Percentiles rank a stretch among this genome's conserved stretches.
Evolutionary conservation across 2,888 invertebrate genomes (phyloP).

Genomic region (Caenorhabditis angaria): DNA sequence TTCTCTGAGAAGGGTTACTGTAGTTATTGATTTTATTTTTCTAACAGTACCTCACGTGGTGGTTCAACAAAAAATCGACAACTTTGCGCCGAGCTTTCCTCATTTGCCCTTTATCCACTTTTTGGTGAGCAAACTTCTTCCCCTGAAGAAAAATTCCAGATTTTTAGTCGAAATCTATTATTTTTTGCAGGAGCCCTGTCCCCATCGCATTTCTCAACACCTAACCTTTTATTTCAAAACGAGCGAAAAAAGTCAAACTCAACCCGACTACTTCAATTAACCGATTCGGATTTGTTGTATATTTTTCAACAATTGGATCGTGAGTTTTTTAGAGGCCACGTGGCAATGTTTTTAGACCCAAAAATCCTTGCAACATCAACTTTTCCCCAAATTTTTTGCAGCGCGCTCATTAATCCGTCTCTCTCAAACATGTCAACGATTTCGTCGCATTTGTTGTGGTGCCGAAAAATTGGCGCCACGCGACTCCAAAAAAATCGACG

Average conservation of each 20-base stretch:
- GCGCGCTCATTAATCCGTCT: conserved; percentile 25
- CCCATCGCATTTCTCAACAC: conserved; percentile 41
- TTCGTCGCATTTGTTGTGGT: conserved; percentile 26
- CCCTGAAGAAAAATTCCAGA: background rate
- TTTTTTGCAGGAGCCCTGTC: conserved; percentile 30
- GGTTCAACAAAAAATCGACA: conserved; percentile 23
- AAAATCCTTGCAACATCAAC: background rate
- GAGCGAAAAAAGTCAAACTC: conserved; percentile 7
- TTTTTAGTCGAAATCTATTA: no score
- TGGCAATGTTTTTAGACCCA: background rate
- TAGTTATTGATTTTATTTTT: background rate
- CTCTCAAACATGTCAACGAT: conserved; percentile 28
- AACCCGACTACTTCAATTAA: background rate
- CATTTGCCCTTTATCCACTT: conserved; percentile 43
- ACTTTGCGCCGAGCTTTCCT: conserved; percentile 41
- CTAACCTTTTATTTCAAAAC: conserved; percentile 34
- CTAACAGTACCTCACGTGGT: conserved; percentile 26
- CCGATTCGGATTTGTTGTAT: conserved; percentile 13
- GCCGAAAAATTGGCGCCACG: no score
- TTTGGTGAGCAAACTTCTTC: conserved; percentile 16
- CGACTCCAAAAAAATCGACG: conserved; percentile 29
- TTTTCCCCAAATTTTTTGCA: conserved; percentile 15
- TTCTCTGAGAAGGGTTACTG: no score
- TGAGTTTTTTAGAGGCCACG: background rate
- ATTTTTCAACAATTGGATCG: conserved; percentile 30